Conservation (phyloP, 2,113 vertebrate genomes). For the Misgurnus anguillicaudatus region DNA sequence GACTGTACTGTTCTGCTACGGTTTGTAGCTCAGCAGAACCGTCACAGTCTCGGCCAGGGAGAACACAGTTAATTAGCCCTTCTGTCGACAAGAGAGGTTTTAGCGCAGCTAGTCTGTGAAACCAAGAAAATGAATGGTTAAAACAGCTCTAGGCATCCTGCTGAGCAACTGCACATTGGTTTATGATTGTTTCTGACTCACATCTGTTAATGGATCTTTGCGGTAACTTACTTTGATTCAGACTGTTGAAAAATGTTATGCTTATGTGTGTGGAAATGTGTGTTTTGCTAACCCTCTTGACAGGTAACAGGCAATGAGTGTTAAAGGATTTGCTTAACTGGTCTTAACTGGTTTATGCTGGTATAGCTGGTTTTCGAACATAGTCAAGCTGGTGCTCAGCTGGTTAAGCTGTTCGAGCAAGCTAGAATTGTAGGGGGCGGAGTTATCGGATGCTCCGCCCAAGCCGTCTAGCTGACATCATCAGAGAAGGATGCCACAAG, state of each 20-base stretch:
- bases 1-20: neutral
- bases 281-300: no score
- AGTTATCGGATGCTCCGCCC: no score
- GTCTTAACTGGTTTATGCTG: no score
- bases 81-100: neutral
- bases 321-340: no score
- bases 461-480: no score
- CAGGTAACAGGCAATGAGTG: no score
- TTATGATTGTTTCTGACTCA: conserved; percentile 3
- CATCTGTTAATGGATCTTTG: neutral
- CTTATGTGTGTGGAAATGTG: neutral
- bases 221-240: neutral
- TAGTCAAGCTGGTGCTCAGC: no score
- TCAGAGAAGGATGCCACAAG: no score
- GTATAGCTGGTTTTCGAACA: no score
- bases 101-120: neutral
- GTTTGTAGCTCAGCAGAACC: conserved; percentile 2
- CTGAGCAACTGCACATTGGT: neutral
- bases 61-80: conserved; percentile 36
- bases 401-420: no score
- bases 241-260: neutral
- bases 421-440: no score
- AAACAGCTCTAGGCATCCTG: neutral
- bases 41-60: neutral
- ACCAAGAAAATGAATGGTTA: neutral